These are phyloP conservation scores for Hydropotes inermis DNA, from an alignment of 2,113 vertebrate species.

Conservation along the genomic window DNA sequence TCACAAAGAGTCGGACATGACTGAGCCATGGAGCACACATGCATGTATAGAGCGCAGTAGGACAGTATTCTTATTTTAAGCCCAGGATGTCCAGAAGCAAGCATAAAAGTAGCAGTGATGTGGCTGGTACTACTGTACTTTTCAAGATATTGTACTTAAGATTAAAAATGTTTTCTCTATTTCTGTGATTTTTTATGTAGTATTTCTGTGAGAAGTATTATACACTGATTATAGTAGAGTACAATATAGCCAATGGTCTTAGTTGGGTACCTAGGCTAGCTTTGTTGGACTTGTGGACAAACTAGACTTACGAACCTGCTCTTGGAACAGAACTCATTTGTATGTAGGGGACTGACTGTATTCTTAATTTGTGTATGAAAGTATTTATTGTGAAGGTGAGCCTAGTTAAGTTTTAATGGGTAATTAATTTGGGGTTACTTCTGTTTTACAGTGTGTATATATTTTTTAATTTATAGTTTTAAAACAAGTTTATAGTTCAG, in stretches of 20 bases:
- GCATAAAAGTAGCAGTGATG: background rate
- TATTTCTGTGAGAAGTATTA: background rate
- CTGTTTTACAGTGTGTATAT: background rate
- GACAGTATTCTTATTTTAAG: background rate
- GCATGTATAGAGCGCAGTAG: background rate
- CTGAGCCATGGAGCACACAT: background rate
- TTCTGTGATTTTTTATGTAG: background rate
- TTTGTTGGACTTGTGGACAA: background rate
- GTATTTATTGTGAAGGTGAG: background rate
- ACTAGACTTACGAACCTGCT: background rate
- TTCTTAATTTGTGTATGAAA: background rate
- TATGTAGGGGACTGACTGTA: background rate
- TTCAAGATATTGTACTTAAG: background rate
- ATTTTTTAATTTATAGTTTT: background rate
- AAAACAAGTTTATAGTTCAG: background rate
- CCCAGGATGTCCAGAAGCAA: background rate
- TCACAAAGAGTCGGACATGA: background rate
- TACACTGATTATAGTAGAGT: background rate
- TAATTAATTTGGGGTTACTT: background rate
- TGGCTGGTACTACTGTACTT: background rate
- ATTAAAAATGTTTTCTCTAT: background rate
- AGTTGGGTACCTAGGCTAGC: background rate
- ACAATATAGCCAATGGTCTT: background rate
- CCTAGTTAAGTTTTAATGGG: background rate
- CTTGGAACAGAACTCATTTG: background rate